A percentile compares a stretch with the other conserved stretches of the same genome.
These are phyloP conservation scores for Bolinopsis microptera DNA, from an alignment of 37 sponge, comb jelly and placozoan species.

Conservation along the genomic window DNA sequence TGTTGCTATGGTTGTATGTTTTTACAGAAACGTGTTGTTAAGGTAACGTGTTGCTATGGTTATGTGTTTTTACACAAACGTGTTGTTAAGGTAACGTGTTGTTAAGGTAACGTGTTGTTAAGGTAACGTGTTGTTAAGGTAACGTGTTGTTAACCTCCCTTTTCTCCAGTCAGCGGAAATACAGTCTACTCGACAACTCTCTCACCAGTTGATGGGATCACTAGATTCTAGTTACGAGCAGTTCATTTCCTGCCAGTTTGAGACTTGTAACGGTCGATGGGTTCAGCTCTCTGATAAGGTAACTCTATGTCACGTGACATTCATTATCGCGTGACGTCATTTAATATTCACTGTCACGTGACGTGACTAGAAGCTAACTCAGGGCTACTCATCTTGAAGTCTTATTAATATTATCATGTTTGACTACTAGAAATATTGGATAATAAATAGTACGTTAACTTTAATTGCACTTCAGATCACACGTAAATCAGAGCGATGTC, in stretches of 20 bases:
- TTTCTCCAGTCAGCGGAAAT: neutral
- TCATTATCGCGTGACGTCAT: no score
- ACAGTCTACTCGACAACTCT: constrained; percentile 2
- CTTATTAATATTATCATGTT: no score
- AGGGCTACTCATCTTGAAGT: no score
- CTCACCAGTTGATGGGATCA: constrained; percentile 41
- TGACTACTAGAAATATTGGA: no score
- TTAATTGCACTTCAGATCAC: neutral
- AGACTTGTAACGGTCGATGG: neutral
- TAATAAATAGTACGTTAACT: no score
- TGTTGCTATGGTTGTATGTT: no score
- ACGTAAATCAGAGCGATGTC: neutral
- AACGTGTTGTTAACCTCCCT: neutral
- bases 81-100: neutral
- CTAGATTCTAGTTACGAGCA: constrained; percentile 13
- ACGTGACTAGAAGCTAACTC: no score
- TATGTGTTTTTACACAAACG: no score
- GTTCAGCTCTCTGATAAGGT: neutral
- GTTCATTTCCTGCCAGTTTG: constrained; percentile 4
- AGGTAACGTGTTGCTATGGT: no score
- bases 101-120: neutral
- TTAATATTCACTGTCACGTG: no score
- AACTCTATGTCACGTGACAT: no score
- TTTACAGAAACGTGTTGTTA: no score
- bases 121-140: neutral